phyloP scores from a whole-genome alignment of 2,797 vertebrate genomes.

The Galago senegalensis region DNA sequence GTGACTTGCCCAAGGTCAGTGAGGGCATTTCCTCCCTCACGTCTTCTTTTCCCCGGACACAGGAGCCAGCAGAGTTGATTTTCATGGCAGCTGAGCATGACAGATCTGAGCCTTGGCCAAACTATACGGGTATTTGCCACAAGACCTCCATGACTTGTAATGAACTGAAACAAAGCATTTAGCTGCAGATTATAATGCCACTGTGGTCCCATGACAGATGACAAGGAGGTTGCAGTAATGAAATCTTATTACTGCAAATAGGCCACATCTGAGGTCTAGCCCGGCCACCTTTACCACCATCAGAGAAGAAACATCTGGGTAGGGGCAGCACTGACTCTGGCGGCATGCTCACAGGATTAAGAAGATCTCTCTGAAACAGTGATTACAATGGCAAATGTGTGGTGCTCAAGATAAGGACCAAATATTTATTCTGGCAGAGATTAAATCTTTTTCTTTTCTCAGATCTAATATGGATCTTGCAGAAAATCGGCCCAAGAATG shows the following conservation, averaged over 20 bases:
- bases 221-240: slow-evolving; percentile 56
- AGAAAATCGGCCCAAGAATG: slow-evolving; percentile 53
- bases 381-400: slow-evolving; percentile 70
- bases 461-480: slow-evolving; percentile 74
- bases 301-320: slow-evolving; percentile 29
- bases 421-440: slow-evolving; percentile 81
- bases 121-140: slow-evolving; percentile 46
- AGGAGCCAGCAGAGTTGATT: background rate
- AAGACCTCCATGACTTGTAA: slow-evolving; percentile 64
- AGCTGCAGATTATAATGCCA: slow-evolving; percentile 69
- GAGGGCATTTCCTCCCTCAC: background rate
- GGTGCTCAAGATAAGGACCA: slow-evolving; percentile 77
- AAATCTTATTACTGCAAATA: slow-evolving; percentile 66
- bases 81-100: slow-evolving; percentile 15
- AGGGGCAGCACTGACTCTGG: slow-evolving; percentile 3
- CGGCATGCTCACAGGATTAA: background rate
- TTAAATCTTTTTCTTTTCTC: slow-evolving; percentile 78
- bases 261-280: slow-evolving; percentile 70
- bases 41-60: background rate
- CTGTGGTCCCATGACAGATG: slow-evolving; percentile 74
- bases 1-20: slow-evolving; percentile 37
- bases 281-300: slow-evolving; percentile 6
- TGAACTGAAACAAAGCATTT: slow-evolving; percentile 74
- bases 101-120: slow-evolving; percentile 42
- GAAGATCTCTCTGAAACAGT: slow-evolving; percentile 40